Evolutionary conservation across 2,113 vertebrate genomes (phyloP), one percentile per base, ranked within the genome.

Genomic region (Gambusia affinis): DNA sequence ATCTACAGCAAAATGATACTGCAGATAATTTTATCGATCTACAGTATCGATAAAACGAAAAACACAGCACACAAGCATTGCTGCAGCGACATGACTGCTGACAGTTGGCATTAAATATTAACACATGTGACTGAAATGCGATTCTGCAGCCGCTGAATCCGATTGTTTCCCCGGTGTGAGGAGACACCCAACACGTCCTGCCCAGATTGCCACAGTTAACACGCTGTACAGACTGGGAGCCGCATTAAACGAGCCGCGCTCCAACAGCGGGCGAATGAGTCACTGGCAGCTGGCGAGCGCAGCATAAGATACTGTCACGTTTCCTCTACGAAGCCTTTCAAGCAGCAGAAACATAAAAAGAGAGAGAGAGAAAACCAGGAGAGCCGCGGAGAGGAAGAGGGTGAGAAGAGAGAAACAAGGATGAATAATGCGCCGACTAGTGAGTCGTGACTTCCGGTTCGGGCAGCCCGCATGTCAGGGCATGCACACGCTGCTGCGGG

Each of bases 381-480:
- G 11, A 31, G 27, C 12, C 22, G 35, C 7, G 47, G 60, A 5
- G 39, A 31, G 42, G 24, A 57, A 57, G 31, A 35, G 70, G 15
- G 31, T 2, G 63, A 31, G 60, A 54, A 72, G 65, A 73, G 44
- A 70, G 65, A 73, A 54, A 69, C 75, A 70, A 67, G 47, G 54
- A 19, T 83, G 82, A 89, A 86, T 86, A 88, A 88, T 67, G 78
- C 66, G 69, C 77, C 31, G 82, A 81, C 75, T 84, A 78, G 64
- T n/a, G 83, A 91, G 91, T 93, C 91, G 90, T 93, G 92, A 92
- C 91, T 92, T 92, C 87, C 83, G 83, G 85, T 89, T 85, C 12
- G 54, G 75, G 83, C 89, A 73, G 83, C 62, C 77, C 79, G 80
- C 76, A 64, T 78, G 67, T 54, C 78, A 85, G 68, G 22, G 87